These are phyloP conservation scores for Thalassophryne amazonica DNA, from an alignment of 2,797 vertebrate genomes.

Conservation along the genomic window DNA sequence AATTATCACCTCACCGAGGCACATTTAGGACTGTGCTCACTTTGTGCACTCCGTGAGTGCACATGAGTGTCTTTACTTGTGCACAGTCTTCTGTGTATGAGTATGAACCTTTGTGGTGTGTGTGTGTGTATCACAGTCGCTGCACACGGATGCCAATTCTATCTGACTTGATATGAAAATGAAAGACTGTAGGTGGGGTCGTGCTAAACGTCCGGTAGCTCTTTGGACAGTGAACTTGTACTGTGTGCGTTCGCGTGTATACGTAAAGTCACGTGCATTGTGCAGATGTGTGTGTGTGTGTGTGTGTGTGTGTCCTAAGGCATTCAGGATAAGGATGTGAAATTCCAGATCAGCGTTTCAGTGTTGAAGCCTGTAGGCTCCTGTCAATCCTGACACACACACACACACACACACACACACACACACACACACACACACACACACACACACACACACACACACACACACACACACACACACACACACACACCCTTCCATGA, in stretches of 20 bases:
- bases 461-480: conserved; percentile 83
- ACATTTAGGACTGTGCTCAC: conserved; percentile 46
- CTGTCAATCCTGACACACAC: conserved; percentile 93
- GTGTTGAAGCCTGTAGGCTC: conserved; percentile 88
- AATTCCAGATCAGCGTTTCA: conserved; percentile 97
- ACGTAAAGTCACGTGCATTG: background rate
- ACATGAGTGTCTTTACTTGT: conserved; percentile 22
- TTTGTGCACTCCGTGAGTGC: conserved; percentile 26
- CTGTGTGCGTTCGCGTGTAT: background rate
- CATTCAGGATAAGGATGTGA: conserved; percentile 96
- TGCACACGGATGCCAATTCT: conserved; percentile 77
- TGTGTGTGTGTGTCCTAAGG: conserved; percentile 60
- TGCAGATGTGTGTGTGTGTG: conserved; percentile 5
- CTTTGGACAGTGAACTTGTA: conserved; percentile 37
- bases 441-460: conserved; percentile 82
- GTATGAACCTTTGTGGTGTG: background rate
- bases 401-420: conserved; percentile 82
- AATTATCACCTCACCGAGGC: conserved; percentile 59
- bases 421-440: conserved; percentile 85
- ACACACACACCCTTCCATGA: conserved; percentile 63
- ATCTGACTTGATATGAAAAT: conserved; percentile 95
- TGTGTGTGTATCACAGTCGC: conserved; percentile 60
- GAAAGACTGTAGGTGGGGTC: conserved; percentile 86
- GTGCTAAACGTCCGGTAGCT: conserved; percentile 89
- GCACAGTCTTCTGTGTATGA: conserved; percentile 1